A percentile compares a stretch with the other conserved stretches of the same genome.
Conservation (phyloP, 2,797 vertebrate genomes). For the Clarias fuscus region DNA sequence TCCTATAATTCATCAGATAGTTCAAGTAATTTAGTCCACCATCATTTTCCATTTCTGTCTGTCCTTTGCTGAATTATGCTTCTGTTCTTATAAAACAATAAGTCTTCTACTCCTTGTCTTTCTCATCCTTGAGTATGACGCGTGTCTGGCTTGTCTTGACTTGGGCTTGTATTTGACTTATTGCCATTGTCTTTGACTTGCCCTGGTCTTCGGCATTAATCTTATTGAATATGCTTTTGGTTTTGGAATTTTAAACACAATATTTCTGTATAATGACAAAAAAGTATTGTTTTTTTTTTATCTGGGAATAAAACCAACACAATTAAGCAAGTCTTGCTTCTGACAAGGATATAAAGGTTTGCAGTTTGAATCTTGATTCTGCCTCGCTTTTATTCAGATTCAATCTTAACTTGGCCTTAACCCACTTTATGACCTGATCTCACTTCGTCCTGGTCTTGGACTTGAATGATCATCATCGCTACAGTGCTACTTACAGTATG, state of each 20-base stretch:
- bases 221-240: not conserved
- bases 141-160: not conserved
- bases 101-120: not conserved
- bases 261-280: not conserved
- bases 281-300: not conserved
- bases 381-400: not conserved
- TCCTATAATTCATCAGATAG: conserved; percentile 58
- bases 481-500: not conserved
- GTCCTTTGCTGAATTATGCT: not conserved
- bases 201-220: not conserved
- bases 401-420: too few species aligned
- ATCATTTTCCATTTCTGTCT: conserved; percentile 1
- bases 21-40: conserved; percentile 26
- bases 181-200: not conserved
- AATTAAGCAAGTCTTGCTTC: not conserved
- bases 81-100: not conserved
- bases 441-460: not conserved
- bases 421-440: not conserved
- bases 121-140: not conserved
- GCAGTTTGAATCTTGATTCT: not conserved
- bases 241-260: not conserved
- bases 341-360: not conserved
- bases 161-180: not conserved
- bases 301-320: not conserved
- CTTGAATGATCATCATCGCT: not conserved